Conservation (phyloP, 2,113 vertebrate species). For the Platycercus adscitus region DNA sequence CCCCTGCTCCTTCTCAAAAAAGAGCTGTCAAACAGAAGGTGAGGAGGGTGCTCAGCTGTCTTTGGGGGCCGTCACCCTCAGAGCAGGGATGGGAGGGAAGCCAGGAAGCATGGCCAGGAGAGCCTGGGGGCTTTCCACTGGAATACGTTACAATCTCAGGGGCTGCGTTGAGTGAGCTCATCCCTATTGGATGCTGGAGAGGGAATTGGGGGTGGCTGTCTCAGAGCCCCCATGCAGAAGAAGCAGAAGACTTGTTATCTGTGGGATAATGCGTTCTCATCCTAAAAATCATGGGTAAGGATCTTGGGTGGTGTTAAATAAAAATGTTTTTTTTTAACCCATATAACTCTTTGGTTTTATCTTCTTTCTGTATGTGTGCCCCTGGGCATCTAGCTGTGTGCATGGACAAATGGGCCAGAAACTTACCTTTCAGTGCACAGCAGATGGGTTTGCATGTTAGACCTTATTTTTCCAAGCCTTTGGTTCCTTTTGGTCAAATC, state of each 20-base stretch:
- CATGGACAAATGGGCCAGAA: not conserved
- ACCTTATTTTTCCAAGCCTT: not conserved
- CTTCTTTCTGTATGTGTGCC: not conserved
- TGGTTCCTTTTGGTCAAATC: not conserved
- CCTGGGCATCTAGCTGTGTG: not conserved
- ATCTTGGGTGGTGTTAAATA: not conserved
- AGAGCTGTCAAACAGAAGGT: not conserved
- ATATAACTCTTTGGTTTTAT: not conserved
- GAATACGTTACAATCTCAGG: too few species aligned
- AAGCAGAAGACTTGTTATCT: not conserved
- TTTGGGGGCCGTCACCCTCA: not conserved
- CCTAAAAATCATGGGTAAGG: not conserved
- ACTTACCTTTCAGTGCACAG: not conserved
- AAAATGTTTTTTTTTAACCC: not conserved
- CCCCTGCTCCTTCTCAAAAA: not conserved
- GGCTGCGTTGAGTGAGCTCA: not conserved
- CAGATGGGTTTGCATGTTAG: fast-evolving
- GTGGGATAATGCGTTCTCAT: not conserved
- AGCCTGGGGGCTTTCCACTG: fast-evolving
- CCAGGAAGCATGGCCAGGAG: not conserved
- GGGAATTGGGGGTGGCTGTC: not conserved
- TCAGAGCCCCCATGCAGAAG: not conserved
- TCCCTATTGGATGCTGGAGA: not conserved
- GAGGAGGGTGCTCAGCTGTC: not conserved
- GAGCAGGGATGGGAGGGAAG: not conserved